A percentile compares a stretch with the other conserved stretches of the same genome.
These are phyloP conservation scores for Xestia sexstrigata DNA, from an alignment of 2,888 invertebrate genomes.

Conservation along the genomic window DNA sequence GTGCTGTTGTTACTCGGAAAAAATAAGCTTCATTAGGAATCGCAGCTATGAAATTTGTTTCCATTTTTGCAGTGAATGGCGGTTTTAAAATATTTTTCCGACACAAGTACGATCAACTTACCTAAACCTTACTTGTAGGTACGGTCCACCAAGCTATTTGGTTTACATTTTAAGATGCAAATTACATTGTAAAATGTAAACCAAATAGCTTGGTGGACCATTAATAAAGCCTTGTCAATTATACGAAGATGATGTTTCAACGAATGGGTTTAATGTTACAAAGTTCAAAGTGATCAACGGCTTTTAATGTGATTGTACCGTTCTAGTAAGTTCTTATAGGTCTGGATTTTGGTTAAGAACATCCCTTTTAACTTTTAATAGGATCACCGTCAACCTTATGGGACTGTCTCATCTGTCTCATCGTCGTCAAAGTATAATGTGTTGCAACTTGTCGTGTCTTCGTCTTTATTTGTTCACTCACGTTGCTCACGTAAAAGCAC, in stretches of 20 bases:
- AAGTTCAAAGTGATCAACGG: not conserved
- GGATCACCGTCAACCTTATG: not conserved
- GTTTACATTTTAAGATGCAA: too few species aligned
- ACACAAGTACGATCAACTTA: too few species aligned
- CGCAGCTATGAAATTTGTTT: not conserved
- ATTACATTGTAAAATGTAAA: too few species aligned
- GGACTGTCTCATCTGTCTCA: not conserved
- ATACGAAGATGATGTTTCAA: too few species aligned
- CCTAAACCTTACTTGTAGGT: not conserved
- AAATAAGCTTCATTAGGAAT: constrained; percentile 44
- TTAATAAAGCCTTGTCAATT: too few species aligned
- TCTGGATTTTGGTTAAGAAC: not conserved
- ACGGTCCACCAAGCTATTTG: too few species aligned
- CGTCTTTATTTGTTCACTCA: too few species aligned
- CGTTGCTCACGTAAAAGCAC: not conserved
- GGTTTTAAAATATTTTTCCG: not conserved
- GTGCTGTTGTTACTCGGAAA: constrained; percentile 24
- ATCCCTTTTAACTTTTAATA: not conserved
- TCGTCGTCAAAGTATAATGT: too few species aligned
- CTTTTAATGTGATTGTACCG: not conserved
- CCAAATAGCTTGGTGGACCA: too few species aligned
- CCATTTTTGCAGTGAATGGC: not conserved
- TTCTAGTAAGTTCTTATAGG: not conserved
- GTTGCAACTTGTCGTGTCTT: not conserved
- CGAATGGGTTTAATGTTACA: not conserved